Conservation (phyloP, 2,797 vertebrate genomes). For the Pseudopleuronectes americanus region DNA sequence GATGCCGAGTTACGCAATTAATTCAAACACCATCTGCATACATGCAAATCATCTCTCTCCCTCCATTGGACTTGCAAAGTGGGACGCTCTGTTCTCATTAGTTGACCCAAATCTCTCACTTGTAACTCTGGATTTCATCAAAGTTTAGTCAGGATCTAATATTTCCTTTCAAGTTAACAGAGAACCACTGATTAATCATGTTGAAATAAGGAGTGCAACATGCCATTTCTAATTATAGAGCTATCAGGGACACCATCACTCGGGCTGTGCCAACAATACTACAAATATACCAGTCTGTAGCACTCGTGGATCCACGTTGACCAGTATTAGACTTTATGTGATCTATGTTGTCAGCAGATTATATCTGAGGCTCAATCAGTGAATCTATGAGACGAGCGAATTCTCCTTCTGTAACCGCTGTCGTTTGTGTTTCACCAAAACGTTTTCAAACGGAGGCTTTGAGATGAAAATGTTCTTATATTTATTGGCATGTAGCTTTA, state of each 20-base stretch:
- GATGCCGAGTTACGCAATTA: conserved; percentile 81
- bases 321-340: neutral
- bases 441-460: too few relatives aligned
- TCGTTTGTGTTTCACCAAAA: too few relatives aligned
- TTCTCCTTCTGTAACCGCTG: too few relatives aligned
- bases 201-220: conserved; percentile 82
- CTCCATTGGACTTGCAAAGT: conserved; percentile 82
- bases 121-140: conserved; percentile 85
- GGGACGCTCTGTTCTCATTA: conserved; percentile 86
- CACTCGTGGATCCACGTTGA: conserved; percentile 11
- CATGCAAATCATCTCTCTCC: conserved; percentile 82
- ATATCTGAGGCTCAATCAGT: neutral
- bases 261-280: conserved; percentile 49
- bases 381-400: neutral
- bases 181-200: conserved; percentile 82
- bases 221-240: conserved; percentile 82
- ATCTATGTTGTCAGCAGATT: neutral
- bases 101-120: conserved; percentile 85
- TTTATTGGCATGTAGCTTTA: neutral
- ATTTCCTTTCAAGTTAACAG: conserved; percentile 87
- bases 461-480: neutral
- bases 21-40: conserved; percentile 80
- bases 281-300: conserved; percentile 48
- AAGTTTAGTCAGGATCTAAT: conserved; percentile 86
- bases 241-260: conserved; percentile 66